Base-by-base conservation (phyloP, 1,140 invertebrate species). In the Calycopis cecrops region DNA sequence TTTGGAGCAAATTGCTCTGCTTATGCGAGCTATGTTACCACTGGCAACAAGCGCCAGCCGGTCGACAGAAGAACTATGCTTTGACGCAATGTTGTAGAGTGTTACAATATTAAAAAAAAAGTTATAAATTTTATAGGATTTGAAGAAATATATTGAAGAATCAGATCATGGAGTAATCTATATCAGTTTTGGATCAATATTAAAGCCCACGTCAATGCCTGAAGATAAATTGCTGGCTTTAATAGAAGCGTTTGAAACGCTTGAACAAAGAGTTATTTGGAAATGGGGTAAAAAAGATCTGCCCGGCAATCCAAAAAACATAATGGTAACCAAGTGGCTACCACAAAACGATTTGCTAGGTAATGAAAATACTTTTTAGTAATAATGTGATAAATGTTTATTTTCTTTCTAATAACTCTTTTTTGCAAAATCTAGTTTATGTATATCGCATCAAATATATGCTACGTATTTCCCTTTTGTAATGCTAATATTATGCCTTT, bases 271-370 rank as follows among this genome's bases (percentile, higher is more conserved):
- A 61, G 88, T 93, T 16, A 76, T 94, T 47, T 93, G 92, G 92
- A 94, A 94, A 85, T 94, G 92, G 92, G 92, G 93, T 68, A 88
- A 88, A 53, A 89, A 92, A 0, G 85, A 84, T 1, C 71, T 91
- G 62, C 80, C 88, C 1, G 87, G 89, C 16, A 87, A 91, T 63
- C 90, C 91, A 0, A 74, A 88, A 52, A 94, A 94, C 69, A 88
- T 94, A 42, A 88, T 88, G 60, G 69, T 92, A 12, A 85, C 88
- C n/a, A 91, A 90, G 64, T 94, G 93, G 93, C 67, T 93, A 52
- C 93, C 93, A 1, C 93, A 94, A 72, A 89, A 90, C 55, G 92
- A 92, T 53, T 90, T 94, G 67, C 79, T 94, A 48, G 91, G 92
- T 90, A 82, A 28, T 85, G 77, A 83, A 49, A 55, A 51, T 33